These are phyloP conservation scores for Athetis lepigone DNA, from an alignment of 2,888 invertebrate species.

Conservation along the genomic window DNA sequence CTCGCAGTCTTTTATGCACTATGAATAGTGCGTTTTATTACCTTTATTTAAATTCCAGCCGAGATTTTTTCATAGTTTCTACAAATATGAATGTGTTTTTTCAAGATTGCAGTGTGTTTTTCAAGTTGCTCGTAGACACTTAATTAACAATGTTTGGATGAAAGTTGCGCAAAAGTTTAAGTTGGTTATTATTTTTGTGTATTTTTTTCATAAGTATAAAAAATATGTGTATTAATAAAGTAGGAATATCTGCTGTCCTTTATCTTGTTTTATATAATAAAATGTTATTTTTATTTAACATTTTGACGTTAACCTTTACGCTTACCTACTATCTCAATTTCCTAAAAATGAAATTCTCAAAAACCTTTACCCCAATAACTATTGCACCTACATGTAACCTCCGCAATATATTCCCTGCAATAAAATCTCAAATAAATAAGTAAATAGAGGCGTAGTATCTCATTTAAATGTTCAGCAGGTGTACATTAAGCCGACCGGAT, in stretches of 20 bases:
- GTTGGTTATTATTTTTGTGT: neutral
- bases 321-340: neutral
- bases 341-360: neutral
- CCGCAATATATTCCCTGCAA: conserved; percentile 63
- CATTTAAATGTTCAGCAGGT: conserved; percentile 89
- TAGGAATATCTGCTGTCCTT: neutral
- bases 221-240: neutral
- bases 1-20: conserved; percentile 71
- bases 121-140: conserved; percentile 10
- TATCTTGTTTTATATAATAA: neutral
- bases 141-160: conserved; percentile 14
- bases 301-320: neutral
- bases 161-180: neutral
- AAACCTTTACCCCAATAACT: neutral
- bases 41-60: conserved; percentile 72
- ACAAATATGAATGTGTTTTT: conserved; percentile 49
- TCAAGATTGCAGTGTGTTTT: conserved; percentile 25
- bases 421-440: conserved; percentile 79
- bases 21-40: conserved; percentile 78
- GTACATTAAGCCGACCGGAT: conserved; percentile 88
- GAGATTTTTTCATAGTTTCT: conserved; percentile 52
- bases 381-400: conserved; percentile 11
- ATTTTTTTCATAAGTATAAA: neutral
- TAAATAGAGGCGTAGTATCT: conserved; percentile 82
- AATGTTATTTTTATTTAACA: too few relatives aligned